These are phyloP conservation scores for Polyommatus iphigenia DNA, from an alignment of 2,888 invertebrate species.

Conservation along the genomic window DNA sequence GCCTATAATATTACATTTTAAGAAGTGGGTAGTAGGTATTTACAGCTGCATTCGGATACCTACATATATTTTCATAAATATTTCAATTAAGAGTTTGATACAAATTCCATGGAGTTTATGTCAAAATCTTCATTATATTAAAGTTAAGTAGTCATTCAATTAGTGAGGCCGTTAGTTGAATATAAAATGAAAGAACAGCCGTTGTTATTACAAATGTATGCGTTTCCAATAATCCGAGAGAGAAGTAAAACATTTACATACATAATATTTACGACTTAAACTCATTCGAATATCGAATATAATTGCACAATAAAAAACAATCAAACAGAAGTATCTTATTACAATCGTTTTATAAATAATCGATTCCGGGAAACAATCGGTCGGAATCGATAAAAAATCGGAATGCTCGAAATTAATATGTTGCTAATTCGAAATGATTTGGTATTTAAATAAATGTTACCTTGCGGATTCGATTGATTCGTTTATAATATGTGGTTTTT, in stretches of 20 bases:
- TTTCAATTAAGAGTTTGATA: too few relatives aligned
- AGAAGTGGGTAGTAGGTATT: too few relatives aligned
- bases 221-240: neutral
- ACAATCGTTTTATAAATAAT: slow-evolving; percentile 33
- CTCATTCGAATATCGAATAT: slow-evolving; percentile 8
- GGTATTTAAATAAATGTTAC: slow-evolving; percentile 28
- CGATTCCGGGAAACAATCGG: slow-evolving; percentile 46
- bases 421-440: slow-evolving; percentile 36
- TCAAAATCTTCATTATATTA: neutral
- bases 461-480: slow-evolving; percentile 24
- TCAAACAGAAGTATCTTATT: slow-evolving; percentile 28
- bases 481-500: slow-evolving; percentile 29
- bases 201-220: neutral
- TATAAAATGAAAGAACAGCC: neutral
- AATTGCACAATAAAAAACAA: slow-evolving; percentile 27
- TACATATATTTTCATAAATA: too few relatives aligned
- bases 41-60: too few relatives aligned
- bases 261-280: neutral
- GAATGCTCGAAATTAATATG: slow-evolving; percentile 33
- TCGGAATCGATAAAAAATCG: slow-evolving; percentile 30
- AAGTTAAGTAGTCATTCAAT: neutral
- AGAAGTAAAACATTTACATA: slow-evolving; percentile 5
- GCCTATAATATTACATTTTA: too few relatives aligned
- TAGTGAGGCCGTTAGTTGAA: neutral
- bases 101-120: neutral